Base-by-base conservation (phyloP, 30 jellyfish, hydroid and myxozoan genomes). In the Hydra vulgaris region DNA sequence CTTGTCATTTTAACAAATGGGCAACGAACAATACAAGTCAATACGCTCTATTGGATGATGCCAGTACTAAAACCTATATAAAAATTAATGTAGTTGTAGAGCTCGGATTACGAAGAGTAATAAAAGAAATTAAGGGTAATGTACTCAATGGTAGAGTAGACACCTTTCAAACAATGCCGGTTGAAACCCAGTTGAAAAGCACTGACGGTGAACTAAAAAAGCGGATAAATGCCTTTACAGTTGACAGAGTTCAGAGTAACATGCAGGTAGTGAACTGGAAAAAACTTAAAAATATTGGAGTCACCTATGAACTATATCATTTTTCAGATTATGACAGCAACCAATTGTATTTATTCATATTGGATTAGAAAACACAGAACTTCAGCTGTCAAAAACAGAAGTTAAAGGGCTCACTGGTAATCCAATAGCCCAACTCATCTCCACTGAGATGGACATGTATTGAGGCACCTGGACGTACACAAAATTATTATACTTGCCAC, bases 381-480 rank as follows among this genome's bases (percentile, higher is more conserved):
- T 56, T 56, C 71, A 56, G 17, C 17, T n/a, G n/a, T 56, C 18
- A n/a, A n/a, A n/a, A n/a, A n/a, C n/a, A n/a, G n/a, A n/a, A n/a
- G n/a, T n/a, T n/a, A n/a, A n/a, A n/a, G 17, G 71, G 71, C 17
- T 15, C 71, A 17, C n/a, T 56, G 71, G 71, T 56, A n/a, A 56
- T 56, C 71, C 71, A 56, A 56, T 56, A 56, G 71, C 71, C 17
- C 17, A n/a, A 56, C 71, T 56, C n/a, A 56, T 15, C 17, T 15
- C 71, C 71, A 56, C n/a, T 56, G 71, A n/a, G 71, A n/a, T 56
- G 71, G 71, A 56, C 17, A 56, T 56, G 71, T n/a, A 56, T 56
- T 56, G 71, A n/a, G 71, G 71, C 71, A n/a, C n/a, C n/a, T 56
- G 71, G 71, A 56, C 71, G 71, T 56, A 56, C 17, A 15, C n/a